These are phyloP conservation scores for Elephantulus edwardii DNA, from an alignment of 2,113 vertebrate species.

Conservation along the genomic window DNA sequence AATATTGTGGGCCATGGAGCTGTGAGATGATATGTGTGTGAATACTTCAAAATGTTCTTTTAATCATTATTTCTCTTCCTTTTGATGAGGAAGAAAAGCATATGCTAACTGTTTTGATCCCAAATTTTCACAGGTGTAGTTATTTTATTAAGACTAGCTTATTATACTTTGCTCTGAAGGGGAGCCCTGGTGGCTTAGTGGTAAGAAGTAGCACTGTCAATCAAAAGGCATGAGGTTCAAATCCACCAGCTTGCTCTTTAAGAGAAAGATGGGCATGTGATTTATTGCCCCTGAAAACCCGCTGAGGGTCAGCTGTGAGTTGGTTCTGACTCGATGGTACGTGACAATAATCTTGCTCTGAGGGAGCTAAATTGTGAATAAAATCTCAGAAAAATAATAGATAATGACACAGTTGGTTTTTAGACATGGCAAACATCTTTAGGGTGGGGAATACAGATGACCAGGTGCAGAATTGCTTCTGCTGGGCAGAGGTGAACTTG, in stretches of 20 bases:
- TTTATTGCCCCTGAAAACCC: no score
- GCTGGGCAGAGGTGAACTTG: rapidly evolving
- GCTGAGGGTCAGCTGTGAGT: no score
- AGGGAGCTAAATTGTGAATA: background rate
- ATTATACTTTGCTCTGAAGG: background rate
- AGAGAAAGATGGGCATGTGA: no score
- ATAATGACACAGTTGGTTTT: background rate
- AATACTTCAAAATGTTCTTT: background rate
- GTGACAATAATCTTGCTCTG: no score
- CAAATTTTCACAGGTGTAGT: background rate
- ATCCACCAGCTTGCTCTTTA: no score
- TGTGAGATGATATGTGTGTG: background rate
- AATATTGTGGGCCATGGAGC: no score
- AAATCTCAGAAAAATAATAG: background rate
- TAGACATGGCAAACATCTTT: background rate
- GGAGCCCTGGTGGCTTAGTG: no score
- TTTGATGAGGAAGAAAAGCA: background rate
- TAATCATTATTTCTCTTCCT: no score
- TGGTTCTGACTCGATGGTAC: no score
- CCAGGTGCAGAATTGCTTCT: background rate
- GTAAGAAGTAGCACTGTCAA: no score
- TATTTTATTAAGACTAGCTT: background rate
- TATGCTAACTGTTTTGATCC: background rate
- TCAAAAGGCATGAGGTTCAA: no score
- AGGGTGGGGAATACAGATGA: background rate